Evolutionary conservation across 2,888 invertebrate species (phyloP).

Genomic region (Drosophila peninsularis): DNA sequence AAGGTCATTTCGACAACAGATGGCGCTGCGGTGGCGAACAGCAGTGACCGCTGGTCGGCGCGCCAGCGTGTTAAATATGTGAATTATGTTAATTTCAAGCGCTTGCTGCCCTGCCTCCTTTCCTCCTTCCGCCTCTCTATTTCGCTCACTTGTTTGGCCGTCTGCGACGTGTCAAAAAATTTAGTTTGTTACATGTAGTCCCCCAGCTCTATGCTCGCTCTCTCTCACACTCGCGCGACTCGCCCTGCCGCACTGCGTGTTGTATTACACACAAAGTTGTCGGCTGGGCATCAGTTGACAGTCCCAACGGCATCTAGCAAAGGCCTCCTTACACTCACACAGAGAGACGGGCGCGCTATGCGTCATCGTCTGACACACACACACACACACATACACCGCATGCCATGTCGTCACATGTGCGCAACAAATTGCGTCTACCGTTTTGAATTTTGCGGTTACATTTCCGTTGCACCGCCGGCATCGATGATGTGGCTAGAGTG

Average conservation of each 20-base stretch:
- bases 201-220: not conserved
- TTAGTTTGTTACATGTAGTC: slow-evolving; percentile 52
- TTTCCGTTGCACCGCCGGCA: slow-evolving; percentile 68
- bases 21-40: slow-evolving; percentile 43
- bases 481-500: slow-evolving; percentile 36
- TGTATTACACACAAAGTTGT: slow-evolving; percentile 72
- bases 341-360: slow-evolving; percentile 23
- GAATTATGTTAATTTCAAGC: slow-evolving; percentile 72
- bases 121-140: not conserved
- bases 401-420: slow-evolving; percentile 62
- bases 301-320: slow-evolving; percentile 45
- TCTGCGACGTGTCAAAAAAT: slow-evolving; percentile 57
- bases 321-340: slow-evolving; percentile 18
- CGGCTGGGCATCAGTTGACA: slow-evolving; percentile 48
- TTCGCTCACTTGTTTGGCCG: slow-evolving; percentile 1
- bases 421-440: slow-evolving; percentile 80
- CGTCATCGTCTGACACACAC: slow-evolving; percentile 50
- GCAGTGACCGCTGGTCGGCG: slow-evolving; percentile 51
- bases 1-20: slow-evolving; percentile 59
- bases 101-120: not conserved
- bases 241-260: slow-evolving; percentile 47
- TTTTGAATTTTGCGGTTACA: slow-evolving; percentile 77
- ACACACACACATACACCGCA: slow-evolving; percentile 6
- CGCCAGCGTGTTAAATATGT: slow-evolving; percentile 70
- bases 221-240: not conserved